A percentile compares a stretch with the other conserved stretches of the same genome.
These are phyloP conservation scores for Anser cygnoides DNA, from an alignment of 2,113 vertebrate genomes.

Conservation along the genomic window DNA sequence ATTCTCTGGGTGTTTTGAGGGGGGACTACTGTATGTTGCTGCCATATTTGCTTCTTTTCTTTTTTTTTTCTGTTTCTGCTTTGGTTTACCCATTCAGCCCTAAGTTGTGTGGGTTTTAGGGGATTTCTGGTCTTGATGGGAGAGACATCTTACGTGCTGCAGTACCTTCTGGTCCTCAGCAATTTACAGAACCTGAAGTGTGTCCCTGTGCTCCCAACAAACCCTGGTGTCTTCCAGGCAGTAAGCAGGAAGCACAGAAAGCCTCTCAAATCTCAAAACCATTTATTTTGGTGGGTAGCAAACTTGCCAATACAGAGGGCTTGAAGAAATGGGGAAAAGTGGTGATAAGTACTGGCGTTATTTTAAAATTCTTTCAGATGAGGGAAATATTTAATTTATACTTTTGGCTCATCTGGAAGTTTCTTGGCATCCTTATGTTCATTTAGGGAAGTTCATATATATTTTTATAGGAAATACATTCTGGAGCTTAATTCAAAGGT, in stretches of 20 bases:
- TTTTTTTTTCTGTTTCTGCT: not conserved
- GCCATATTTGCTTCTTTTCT: not conserved
- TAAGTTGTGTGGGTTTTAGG: not conserved
- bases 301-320: not conserved
- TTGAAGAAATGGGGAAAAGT: not conserved
- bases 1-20: not conserved
- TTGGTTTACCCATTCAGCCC: not conserved
- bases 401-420: not conserved
- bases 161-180: not conserved
- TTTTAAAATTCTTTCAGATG: not conserved
- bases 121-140: not conserved
- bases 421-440: slow-evolving; percentile 5
- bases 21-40: not conserved
- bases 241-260: not conserved
- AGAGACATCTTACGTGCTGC: not conserved
- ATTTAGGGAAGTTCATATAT: not conserved
- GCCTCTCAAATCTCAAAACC: not conserved
- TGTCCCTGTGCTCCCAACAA: not conserved
- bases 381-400: not conserved
- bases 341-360: not conserved
- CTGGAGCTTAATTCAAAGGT: slow-evolving; percentile 45
- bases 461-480: slow-evolving; percentile 28
- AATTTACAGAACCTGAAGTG: not conserved
- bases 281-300: not conserved
- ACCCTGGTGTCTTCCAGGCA: rapidly evolving